Evolutionary conservation across 2,113 vertebrate genomes (phyloP), one percentile per base, ranked within the genome.

Genomic region (Protobothrops mucrosquamatus): DNA sequence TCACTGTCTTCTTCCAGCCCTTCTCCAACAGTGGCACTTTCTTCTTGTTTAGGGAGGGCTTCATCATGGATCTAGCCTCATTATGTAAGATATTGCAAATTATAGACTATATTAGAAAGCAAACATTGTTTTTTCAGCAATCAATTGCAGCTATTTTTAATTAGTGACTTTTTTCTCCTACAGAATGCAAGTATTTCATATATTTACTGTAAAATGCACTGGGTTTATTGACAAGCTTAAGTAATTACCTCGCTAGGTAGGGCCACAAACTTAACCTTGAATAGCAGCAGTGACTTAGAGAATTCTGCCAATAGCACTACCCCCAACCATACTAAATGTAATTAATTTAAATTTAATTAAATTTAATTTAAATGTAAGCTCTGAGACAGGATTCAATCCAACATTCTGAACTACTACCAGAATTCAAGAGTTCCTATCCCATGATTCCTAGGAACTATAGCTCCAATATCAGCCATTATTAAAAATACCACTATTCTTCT

Each of bases 21-120:
- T 56, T 11, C 85, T 87, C 48, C 56, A 85, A 51, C 34, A 69
- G 69, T 55, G 4, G 0, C 2, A 0, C 54, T 74, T 34, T 89
- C 26, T 48, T 91, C 20, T 51, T 91, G 51, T 54, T 55, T 24
- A 86, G 69, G 91, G 56, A 92, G 89, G 85, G 87, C 89, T 93
- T 9, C 54, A n/a, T 89, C 91, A 15, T 26, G 94, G 11, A 92
- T 61, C 96, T 96, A 8, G 92, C 61, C 92, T 74, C 51, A 85
- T 29, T 91, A n/a, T 0, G 0, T 0, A 87, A 23, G 12, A 94
- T 46, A 94, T 54, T n/a, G 48, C 24, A 81, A 29, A 91, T 11
- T 2, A 24, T 12, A 85, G n/a, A 64, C 26, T 2, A 2, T 88
- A 81, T 57, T 74, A 54, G 14, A 81, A 88, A 92, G 6, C 43